These are phyloP conservation scores for Xylocopa sonorina DNA, from an alignment of 1,140 invertebrate genomes.

Conservation along the genomic window DNA sequence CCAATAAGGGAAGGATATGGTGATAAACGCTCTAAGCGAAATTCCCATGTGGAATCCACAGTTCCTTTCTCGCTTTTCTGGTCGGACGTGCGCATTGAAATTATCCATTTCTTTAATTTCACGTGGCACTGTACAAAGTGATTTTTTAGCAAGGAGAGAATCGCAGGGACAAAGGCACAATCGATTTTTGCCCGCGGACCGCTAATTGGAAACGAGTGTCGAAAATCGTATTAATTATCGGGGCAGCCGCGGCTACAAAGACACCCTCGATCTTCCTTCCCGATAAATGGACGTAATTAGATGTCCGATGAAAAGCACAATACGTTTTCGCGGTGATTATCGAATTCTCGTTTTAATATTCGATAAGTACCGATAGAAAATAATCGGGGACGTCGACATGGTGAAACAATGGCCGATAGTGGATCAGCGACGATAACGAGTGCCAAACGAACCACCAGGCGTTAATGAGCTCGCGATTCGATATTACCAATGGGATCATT, in stretches of 20 bases:
- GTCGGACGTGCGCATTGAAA: no score
- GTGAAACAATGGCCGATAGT: neutral
- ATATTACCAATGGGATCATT: neutral
- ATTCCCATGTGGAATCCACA: no score
- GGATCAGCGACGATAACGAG: neutral
- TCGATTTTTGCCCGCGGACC: neutral
- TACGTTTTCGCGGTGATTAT: neutral
- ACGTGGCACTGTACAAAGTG: no score
- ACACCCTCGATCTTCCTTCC: neutral
- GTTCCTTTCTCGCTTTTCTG: no score
- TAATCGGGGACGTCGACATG: neutral
- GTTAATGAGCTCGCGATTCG: constrained; percentile 24
- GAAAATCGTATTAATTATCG: constrained; percentile 5
- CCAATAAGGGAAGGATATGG: no score
- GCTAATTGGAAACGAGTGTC: neutral
- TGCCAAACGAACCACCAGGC: constrained; percentile 3
- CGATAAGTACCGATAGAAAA: constrained; percentile 6
- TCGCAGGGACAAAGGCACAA: neutral
- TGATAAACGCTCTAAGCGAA: no score
- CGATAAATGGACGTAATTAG: neutral
- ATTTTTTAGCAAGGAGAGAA: neutral
- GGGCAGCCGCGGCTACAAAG: no score
- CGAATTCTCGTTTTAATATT: constrained; percentile 11
- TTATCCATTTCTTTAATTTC: no score
- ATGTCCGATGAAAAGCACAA: neutral